Percentiles rank a stretch among this genome's conserved stretches.
Evolutionary conservation across 2,888 invertebrate genomes (phyloP).

Genomic region (Melanargia galathea): DNA sequence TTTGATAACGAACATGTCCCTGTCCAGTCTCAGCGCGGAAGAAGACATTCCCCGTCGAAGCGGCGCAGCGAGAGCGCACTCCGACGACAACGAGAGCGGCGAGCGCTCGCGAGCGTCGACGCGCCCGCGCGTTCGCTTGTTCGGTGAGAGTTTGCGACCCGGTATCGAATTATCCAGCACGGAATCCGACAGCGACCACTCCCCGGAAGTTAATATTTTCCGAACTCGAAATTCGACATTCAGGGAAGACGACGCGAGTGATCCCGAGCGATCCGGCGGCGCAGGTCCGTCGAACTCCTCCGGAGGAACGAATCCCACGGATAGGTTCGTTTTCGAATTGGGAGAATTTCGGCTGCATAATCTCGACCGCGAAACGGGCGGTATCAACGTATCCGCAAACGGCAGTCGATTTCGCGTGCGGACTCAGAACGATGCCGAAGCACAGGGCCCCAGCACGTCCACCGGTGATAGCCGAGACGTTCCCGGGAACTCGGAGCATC

Average conservation of each 20-base stretch:
- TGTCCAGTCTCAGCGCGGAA: constrained; percentile 65
- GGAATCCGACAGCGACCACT: constrained; percentile 71
- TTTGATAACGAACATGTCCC: constrained; percentile 74
- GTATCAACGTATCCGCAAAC: constrained; percentile 56
- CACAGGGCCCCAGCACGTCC: constrained; percentile 43
- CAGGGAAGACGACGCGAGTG: constrained; percentile 55
- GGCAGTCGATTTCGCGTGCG: constrained; percentile 66
- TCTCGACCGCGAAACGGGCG: constrained; percentile 45
- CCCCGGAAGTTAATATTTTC: constrained; percentile 70
- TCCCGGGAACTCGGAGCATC: constrained; percentile 42
- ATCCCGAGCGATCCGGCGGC: constrained; percentile 39
- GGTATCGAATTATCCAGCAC: constrained; percentile 66
- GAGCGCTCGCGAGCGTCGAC: constrained; percentile 42
- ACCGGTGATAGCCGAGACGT: constrained; percentile 41
- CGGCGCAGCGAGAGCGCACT: constrained; percentile 50
- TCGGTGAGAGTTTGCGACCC: constrained; percentile 53
- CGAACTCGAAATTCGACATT: constrained; percentile 68
- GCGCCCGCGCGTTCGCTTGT: constrained; percentile 52
- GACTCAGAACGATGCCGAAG: constrained; percentile 51
- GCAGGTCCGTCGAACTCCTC: constrained; percentile 33
- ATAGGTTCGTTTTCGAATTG: constrained; percentile 62
- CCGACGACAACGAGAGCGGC: constrained; percentile 56
- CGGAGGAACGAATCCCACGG: constrained; percentile 48
- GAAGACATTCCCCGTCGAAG: constrained; percentile 53
- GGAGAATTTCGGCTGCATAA: constrained; percentile 47